These are phyloP conservation scores for Ophion ventricosus DNA, from an alignment of 2,888 invertebrate genomes.

Conservation along the genomic window DNA sequence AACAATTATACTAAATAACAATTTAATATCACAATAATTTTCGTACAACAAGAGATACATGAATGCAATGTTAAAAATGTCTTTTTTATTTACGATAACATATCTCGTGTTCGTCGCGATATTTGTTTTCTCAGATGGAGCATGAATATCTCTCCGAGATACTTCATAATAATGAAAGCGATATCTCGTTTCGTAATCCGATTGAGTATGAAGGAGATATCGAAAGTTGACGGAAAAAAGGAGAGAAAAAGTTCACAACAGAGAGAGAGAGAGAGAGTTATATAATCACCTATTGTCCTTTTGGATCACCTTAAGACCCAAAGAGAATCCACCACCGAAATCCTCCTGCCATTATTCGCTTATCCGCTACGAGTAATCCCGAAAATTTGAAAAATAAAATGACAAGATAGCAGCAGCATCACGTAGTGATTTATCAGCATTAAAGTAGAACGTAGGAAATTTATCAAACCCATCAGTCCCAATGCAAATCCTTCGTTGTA, in stretches of 20 bases:
- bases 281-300: slow-evolving; percentile 47
- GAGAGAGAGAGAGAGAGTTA: slow-evolving; percentile 22
- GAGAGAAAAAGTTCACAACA: slow-evolving; percentile 29
- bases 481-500: slow-evolving; percentile 8
- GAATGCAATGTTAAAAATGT: slow-evolving; percentile 26
- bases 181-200: slow-evolving; percentile 38
- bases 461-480: slow-evolving; percentile 15
- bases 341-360: slow-evolving; percentile 56
- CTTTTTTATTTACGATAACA: slow-evolving; percentile 13
- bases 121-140: slow-evolving; percentile 12
- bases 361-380: slow-evolving; percentile 51
- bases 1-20: not conserved
- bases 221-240: slow-evolving; percentile 19
- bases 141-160: slow-evolving; percentile 49
- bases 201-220: slow-evolving; percentile 39
- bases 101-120: slow-evolving; percentile 36
- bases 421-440: slow-evolving; percentile 47
- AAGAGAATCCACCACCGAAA: slow-evolving; percentile 13
- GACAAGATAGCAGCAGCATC: slow-evolving; percentile 37
- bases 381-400: slow-evolving; percentile 6
- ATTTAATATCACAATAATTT: not conserved
- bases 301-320: not conserved
- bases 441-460: slow-evolving; percentile 52
- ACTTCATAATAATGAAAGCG: slow-evolving; percentile 10
- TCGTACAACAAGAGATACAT: not conserved